Evolutionary conservation across 2,113 vertebrate species (phyloP), one percentile per base, ranked within the genome.

Genomic region (Callipepla californica): DNA sequence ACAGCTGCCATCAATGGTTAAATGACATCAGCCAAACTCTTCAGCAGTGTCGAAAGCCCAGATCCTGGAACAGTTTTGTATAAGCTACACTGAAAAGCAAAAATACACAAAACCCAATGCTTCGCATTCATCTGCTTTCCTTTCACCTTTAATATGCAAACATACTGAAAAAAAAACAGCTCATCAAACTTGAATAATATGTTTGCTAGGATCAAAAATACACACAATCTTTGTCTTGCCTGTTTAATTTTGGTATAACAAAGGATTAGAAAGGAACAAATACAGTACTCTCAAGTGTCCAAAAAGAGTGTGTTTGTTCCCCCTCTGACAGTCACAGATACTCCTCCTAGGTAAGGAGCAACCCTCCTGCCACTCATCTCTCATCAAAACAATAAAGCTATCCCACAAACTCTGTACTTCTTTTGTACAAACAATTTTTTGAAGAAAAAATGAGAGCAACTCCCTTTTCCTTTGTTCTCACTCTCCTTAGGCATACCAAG

Each of bases 401-500:
- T 45, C 26, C 26, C 28, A 18, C 36, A 75, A n/a, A 28, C 22
- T n/a, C 42, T 16, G 17, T 26, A 61, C 14, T 76, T 44, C 57
- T 61, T 61, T n/a, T 19, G 22, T 44, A n/a, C 40, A 34, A 19
- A 45, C 32, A 45, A 57, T 17, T 59, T 42, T n/a, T 45, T 44
- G 32, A 34, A 34, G 5, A 44, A 44, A 30, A 32, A 44, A 30
- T 32, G 26, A 57, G 32, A 32, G 11, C 55, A 45, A 58, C 30
- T 59, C 28, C 58, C 30, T 18, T 25, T 19, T 44, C 51, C 11
- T 14, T 62, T 53, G 28, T 57, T 93, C 16, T 12, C 57, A 79
- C 92, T 94, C 87, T 89, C 42, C 67, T 80, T 79, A 82, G 16
- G 55, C 63, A 66, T 67, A 85, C 32, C 22, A 85, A 82, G 80